phyloP scores from a whole-genome alignment of 2,888 invertebrate species.

The Tribolium freemani region DNA sequence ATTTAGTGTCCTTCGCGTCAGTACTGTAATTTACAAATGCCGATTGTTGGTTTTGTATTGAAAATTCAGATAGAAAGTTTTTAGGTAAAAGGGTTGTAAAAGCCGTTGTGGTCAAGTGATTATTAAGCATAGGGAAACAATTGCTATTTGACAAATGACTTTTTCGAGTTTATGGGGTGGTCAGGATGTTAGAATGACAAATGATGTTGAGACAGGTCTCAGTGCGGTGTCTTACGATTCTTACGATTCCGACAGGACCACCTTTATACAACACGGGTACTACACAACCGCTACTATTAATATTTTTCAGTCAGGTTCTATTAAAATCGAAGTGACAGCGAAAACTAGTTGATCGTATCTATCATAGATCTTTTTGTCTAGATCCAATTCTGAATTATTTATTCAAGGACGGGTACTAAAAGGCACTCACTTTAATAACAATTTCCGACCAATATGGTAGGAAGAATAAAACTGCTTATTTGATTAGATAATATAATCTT shows the following conservation, averaged over 20 bases:
- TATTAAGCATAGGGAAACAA: conserved; percentile 62
- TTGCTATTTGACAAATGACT: conserved; percentile 67
- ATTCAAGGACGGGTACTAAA: neutral
- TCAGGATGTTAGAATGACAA: conserved; percentile 66
- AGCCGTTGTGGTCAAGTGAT: conserved; percentile 59
- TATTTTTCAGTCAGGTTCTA: conserved; percentile 56
- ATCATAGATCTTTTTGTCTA: conserved; percentile 10
- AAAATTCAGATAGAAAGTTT: conserved; percentile 31
- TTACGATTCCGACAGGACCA: conserved; percentile 63
- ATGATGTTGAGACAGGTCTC: conserved; percentile 67
- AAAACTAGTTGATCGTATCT: conserved; percentile 34
- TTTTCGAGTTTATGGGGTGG: conserved; percentile 66
- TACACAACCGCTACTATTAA: conserved; percentile 57
- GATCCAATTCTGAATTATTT: conserved; percentile 4
- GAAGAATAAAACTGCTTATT: neutral
- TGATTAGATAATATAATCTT: conserved; percentile 18
- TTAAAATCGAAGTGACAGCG: conserved; percentile 47
- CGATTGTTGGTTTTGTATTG: neutral
- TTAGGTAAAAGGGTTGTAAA: conserved; percentile 57
- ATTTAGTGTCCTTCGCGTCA: conserved; percentile 8
- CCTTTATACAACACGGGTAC: conserved; percentile 60
- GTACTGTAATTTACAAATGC: neutral
- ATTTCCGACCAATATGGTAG: neutral
- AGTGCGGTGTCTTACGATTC: conserved; percentile 61
- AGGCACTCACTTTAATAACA: neutral